These are phyloP conservation scores for Pachycephala philippinensis DNA, from an alignment of 2,113 vertebrate genomes.

Conservation along the genomic window DNA sequence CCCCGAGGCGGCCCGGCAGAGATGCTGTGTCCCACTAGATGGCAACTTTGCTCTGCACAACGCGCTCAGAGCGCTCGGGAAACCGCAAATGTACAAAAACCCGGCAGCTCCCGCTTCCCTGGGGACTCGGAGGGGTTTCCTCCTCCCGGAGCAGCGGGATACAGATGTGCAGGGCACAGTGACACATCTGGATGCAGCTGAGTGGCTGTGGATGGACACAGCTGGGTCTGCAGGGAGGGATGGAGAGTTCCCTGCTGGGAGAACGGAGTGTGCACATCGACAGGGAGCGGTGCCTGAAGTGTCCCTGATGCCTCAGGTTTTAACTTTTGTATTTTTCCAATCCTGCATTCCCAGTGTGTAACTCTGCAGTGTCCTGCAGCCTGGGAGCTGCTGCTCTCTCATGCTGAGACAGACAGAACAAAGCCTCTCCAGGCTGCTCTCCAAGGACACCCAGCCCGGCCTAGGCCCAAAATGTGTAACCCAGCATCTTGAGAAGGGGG, in stretches of 20 bases:
- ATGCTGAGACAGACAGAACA: too few relatives aligned
- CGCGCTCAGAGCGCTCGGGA: accelerated
- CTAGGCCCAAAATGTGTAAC: too few relatives aligned
- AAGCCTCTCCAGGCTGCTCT: too few relatives aligned
- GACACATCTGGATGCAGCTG: neutral
- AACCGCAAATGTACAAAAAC: accelerated
- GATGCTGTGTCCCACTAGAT: constrained; percentile 22
- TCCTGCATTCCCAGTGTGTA: too few relatives aligned
- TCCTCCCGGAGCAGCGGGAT: neutral
- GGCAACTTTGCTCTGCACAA: constrained; percentile 5
- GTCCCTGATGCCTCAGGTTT: too few relatives aligned
- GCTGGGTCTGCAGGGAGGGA: neutral
- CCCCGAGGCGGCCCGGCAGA: neutral
- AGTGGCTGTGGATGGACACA: accelerated
- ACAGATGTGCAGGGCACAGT: neutral
- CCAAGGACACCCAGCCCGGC: too few relatives aligned
- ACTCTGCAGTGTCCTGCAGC: too few relatives aligned
- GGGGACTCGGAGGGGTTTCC: neutral
- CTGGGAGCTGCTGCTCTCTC: too few relatives aligned
- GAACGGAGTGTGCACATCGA: accelerated
- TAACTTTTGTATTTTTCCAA: too few relatives aligned
- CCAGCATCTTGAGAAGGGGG: too few relatives aligned
- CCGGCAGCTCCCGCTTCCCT: neutral
- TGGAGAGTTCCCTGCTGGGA: neutral
- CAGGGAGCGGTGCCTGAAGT: accelerated